Conservation (phyloP, 2,113 vertebrate genomes). For the Rhinogobius similis region DNA sequence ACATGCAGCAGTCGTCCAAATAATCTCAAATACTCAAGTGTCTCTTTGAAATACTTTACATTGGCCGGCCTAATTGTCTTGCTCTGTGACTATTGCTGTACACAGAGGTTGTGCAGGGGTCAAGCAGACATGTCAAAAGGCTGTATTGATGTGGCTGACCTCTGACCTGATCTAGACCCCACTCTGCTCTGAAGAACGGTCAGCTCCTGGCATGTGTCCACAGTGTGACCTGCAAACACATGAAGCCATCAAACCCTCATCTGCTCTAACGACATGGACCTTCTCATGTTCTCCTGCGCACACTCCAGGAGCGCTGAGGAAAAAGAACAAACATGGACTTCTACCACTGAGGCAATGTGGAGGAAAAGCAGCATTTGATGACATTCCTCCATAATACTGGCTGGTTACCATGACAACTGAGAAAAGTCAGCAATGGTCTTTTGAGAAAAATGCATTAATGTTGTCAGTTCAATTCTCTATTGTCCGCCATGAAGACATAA, state of each 20-base stretch:
- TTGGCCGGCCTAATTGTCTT: constrained; percentile 14
- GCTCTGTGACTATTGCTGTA: constrained; percentile 25
- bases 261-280: too few relatives aligned
- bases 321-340: constrained; percentile 29
- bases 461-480: background rate
- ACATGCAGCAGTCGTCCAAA: background rate
- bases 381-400: constrained; percentile 30
- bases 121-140: constrained; percentile 59
- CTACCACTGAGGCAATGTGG: constrained; percentile 14
- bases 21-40: too few relatives aligned
- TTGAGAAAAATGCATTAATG: too few relatives aligned
- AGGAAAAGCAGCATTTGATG: constrained; percentile 29
- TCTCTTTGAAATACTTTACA: background rate
- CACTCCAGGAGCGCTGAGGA: constrained; percentile 24
- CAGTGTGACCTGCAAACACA: constrained; percentile 63
- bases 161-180: constrained; percentile 45
- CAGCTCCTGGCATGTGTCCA: constrained; percentile 72
- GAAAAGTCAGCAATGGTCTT: background rate
- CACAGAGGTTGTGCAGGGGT: constrained; percentile 56
- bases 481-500: background rate
- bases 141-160: constrained; percentile 62
- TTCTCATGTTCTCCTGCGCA: too few relatives aligned
- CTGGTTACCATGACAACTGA: constrained; percentile 1
- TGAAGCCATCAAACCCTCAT: constrained; percentile 37
- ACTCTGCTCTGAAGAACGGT: constrained; percentile 48